These are phyloP conservation scores for Anhinga rufa DNA, from an alignment of 2,113 vertebrate species.

Conservation along the genomic window DNA sequence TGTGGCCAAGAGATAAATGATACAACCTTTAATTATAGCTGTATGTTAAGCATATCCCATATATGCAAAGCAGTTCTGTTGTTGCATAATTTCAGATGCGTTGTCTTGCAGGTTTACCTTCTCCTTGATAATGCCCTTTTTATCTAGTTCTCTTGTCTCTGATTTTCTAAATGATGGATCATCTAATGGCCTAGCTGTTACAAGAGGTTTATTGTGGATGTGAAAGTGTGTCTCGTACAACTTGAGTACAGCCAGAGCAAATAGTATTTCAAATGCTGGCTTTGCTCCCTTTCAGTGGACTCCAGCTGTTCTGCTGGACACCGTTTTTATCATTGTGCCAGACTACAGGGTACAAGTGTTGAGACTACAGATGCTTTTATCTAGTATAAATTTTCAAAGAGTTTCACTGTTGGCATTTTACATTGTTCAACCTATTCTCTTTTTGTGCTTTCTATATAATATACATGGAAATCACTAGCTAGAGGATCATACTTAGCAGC, in stretches of 20 bases:
- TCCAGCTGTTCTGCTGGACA: neutral
- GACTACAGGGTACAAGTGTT: neutral
- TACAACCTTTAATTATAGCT: neutral
- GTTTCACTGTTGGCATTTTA: neutral
- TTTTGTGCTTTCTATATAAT: neutral
- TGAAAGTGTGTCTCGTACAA: neutral
- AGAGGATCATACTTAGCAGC: neutral
- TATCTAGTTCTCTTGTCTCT: neutral
- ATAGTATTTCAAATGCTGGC: neutral
- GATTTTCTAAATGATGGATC: neutral
- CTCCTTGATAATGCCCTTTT: neutral
- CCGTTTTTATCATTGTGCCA: neutral
- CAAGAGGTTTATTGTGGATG: neutral
- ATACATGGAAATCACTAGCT: neutral
- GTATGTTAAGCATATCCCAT: neutral
- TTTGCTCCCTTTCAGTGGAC: neutral
- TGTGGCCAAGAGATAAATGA: neutral
- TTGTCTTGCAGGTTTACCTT: neutral
- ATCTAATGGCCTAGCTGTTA: neutral
- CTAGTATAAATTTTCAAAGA: conserved; percentile 17
- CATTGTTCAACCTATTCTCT: neutral
- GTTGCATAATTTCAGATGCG: accelerated
- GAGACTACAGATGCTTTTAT: conserved; percentile 35
- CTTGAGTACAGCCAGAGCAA: neutral
- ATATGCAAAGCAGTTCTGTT: neutral